Evolutionary conservation across 2,888 invertebrate genomes (phyloP).

Genomic region (Drosophila atripex): DNA sequence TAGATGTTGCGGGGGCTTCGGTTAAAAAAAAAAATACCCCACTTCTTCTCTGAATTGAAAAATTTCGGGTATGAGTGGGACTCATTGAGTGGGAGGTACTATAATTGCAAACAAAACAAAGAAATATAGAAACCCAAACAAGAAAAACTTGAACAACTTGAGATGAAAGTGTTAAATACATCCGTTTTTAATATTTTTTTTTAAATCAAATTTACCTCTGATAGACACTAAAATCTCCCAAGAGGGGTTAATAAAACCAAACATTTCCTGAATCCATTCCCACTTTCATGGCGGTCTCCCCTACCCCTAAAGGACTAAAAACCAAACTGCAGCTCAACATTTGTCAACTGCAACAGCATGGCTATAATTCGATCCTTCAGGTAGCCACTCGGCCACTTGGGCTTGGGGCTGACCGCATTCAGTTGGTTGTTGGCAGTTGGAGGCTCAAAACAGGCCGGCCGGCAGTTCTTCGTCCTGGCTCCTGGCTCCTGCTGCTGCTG

Average conservation of each 20-base stretch:
- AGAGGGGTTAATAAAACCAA: neutral
- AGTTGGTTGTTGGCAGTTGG: conserved; percentile 20
- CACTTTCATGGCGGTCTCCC: neutral
- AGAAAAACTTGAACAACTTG: too few relatives aligned
- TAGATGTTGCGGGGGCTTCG: conserved; percentile 19
- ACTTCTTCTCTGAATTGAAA: conserved; percentile 12
- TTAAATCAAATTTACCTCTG: too few relatives aligned
- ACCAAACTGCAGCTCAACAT: conserved; percentile 30
- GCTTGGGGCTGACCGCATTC: conserved; percentile 39
- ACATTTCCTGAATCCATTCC: neutral
- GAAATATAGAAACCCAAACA: neutral
- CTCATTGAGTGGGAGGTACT: neutral
- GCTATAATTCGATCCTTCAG: conserved; percentile 48
- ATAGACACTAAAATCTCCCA: too few relatives aligned
- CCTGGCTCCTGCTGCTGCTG: conserved; percentile 40
- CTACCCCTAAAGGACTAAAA: neutral
- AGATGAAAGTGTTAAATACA: too few relatives aligned
- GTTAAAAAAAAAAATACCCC: neutral
- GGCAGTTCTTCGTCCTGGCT: conserved; percentile 35
- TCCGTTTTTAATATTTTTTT: too few relatives aligned
- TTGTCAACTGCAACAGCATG: conserved; percentile 58
- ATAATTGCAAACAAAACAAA: neutral
- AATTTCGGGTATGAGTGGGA: conserved; percentile 8
- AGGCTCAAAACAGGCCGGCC: conserved; percentile 61
- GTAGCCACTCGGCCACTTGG: conserved; percentile 57